Base-by-base conservation (phyloP, 92 coral and sea anemone species). In the Zoanthus solanderi region DNA sequence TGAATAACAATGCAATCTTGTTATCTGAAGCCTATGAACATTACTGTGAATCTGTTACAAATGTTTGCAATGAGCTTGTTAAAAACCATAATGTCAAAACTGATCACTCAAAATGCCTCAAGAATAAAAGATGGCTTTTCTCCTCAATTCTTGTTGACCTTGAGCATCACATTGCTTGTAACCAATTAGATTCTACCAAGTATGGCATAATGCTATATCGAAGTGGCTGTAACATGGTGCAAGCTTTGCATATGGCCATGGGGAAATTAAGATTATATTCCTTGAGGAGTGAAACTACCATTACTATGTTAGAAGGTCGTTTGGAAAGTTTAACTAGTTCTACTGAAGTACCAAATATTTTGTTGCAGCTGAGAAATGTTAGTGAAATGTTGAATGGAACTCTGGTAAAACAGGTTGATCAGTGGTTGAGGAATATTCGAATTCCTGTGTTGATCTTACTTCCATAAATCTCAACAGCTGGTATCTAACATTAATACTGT, bases 51-150 rank as follows among this genome's bases (percentile, higher is more conserved):
- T 37, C 76, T 34, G 76, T 72, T 37, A 34, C 48, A 15, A 72
- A 72, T 14, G 14, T 15, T 44, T 37, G 14, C 52, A 72, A 14
- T 15, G 52, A 72, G 75, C 50, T 44, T 72, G 76, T 72, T 37
- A 72, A 72, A 37, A 72, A 72, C 76, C 10, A 7, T 13, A 11
- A 72, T 0, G 54, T 44, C 12, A n/a, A 14, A 37, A 72, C 42
- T 72, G n/a, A 72, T 72, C 50, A 37, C n/a, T 37, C 53, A 72
- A 34, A 72, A 72, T 72, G 76, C 48, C 76, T 71, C 47, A 32
- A 71, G 48, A 71, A 71, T 50, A 71, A 71, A 50, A 71, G 76
- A n/a, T 71, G 76, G 76, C 76, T 71, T 71, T 71, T 71, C 7
- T 29, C 76, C 46, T 71, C 76, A 31, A 31, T 71, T 32, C 50